These are phyloP conservation scores for Chiroxiphia lanceolata DNA, from an alignment of 2,797 vertebrate species.

Conservation along the genomic window DNA sequence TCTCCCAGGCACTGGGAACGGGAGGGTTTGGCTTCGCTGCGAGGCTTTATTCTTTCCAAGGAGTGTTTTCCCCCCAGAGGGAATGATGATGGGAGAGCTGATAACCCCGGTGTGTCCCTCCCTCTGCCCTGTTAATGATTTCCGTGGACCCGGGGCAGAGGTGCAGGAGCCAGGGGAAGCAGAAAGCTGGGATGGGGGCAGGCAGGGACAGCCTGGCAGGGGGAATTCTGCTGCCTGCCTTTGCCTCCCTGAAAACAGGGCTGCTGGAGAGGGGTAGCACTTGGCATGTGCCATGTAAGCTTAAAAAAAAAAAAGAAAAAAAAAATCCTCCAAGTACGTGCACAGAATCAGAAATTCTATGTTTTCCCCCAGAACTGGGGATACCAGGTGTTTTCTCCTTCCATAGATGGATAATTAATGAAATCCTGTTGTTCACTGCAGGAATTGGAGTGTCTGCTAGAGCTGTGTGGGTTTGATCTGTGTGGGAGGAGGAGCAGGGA, in stretches of 20 bases:
- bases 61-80: background rate
- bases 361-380: accelerated
- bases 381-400: background rate
- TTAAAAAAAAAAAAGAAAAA: accelerated
- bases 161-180: background rate
- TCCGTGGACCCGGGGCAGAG: background rate
- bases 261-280: background rate
- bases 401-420: background rate
- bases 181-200: background rate
- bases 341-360: accelerated
- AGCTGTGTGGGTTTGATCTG: background rate
- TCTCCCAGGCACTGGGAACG: accelerated
- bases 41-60: background rate
- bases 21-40: background rate
- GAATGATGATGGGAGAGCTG: background rate
- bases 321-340: background rate
- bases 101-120: background rate
- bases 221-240: background rate
- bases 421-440: background rate
- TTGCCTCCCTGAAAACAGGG: background rate
- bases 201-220: background rate
- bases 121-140: conserved; percentile 1
- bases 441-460: background rate
- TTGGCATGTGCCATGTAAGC: background rate
- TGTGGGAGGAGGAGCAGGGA: background rate